phyloP scores from a whole-genome alignment of 2,888 invertebrate species.

The Torymus texanus region DNA sequence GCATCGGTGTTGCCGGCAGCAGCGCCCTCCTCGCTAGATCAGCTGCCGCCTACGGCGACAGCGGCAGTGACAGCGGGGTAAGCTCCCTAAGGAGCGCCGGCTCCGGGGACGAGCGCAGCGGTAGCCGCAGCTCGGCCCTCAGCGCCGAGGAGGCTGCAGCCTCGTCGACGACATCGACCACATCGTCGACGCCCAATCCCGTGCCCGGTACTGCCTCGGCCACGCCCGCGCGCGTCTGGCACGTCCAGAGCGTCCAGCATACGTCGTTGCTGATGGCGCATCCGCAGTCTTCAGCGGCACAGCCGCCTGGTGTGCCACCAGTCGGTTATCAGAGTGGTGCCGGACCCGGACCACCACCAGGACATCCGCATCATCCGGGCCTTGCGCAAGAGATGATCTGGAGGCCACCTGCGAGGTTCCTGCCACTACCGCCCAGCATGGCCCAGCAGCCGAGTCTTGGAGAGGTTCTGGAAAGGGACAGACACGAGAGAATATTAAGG shows the following conservation, averaged over 20 bases:
- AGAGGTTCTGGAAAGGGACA: conserved; percentile 79
- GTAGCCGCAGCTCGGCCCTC: conserved; percentile 85
- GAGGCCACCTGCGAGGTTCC: conserved; percentile 73
- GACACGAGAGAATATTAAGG: conserved; percentile 83
- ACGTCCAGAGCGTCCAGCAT: conserved; percentile 81
- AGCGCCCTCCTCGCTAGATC: conserved; percentile 57
- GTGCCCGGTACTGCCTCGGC: conserved; percentile 49
- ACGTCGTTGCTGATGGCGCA: conserved; percentile 80
- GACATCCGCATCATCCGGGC: conserved; percentile 65
- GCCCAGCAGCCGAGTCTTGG: conserved; percentile 75
- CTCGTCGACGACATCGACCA: conserved; percentile 71
- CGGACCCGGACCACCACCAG: conserved; percentile 60
- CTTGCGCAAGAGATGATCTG: conserved; percentile 73
- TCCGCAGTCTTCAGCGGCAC: conserved; percentile 72
- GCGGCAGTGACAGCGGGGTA: conserved; percentile 82
- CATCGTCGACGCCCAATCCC: conserved; percentile 57
- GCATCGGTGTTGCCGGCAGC: conserved; percentile 70
- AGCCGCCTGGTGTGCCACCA: conserved; percentile 69
- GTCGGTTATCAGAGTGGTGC: conserved; percentile 67
- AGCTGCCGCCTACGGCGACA: conserved; percentile 76
- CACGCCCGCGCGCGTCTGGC: conserved; percentile 71
- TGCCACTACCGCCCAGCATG: conserved; percentile 77
- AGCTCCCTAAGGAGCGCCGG: conserved; percentile 85
- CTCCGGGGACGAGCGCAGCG: conserved; percentile 85
- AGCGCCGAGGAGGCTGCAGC: conserved; percentile 80